Base-by-base conservation (phyloP, 37 sponge, comb jelly and placozoan genomes). In the Eunapius fragilis region DNA sequence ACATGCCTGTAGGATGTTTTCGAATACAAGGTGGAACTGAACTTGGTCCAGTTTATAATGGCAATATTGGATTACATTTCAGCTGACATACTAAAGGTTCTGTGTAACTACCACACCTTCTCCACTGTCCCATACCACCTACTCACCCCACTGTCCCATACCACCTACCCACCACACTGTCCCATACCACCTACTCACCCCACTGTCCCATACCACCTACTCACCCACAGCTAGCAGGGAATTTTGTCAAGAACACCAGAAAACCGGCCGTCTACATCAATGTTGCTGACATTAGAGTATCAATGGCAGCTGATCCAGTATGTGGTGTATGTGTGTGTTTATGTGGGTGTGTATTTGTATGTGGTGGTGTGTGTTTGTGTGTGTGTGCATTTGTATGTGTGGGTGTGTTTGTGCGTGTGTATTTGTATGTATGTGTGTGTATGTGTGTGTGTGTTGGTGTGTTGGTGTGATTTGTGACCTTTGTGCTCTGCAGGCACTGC, bases 41-140 rank as follows among this genome's bases (percentile, higher is more conserved):
- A 37, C 25, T 83, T 95, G 31, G 85, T 92, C 0, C 82, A 85
- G 75, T 97, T 82, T 72, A 87, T 97, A 27, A 83, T 93, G 68
- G 91, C 89, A 37, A 91, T 97, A 0, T 71, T 95, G 47, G 95
- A 97, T 79, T 97, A 97, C 75, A 85, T 97, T 25, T 87, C 94
- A 25, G 95, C 95, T 70, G 95, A 97, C 77, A 95, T 95, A 19
- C 84, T 97, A 50, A 97, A 96, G 89, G 96, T 93, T 37, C 34
- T 69, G 25, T n/a, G 24, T 25, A 30, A n/a, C n/a, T n/a, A n/a
- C n/a, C 34, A 47, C 31, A 34, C 31, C 9, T 35, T 35, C 37
- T 7, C 79, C 26, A 13, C 31, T 85, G 31, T 27, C 3, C 10
- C 11, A 10, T 6, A 31, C 33, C 5, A 6, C 25, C 24, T 79